Evolutionary conservation across 2,797 vertebrate genomes (phyloP).

Genomic region (Takifugu ocellatus): DNA sequence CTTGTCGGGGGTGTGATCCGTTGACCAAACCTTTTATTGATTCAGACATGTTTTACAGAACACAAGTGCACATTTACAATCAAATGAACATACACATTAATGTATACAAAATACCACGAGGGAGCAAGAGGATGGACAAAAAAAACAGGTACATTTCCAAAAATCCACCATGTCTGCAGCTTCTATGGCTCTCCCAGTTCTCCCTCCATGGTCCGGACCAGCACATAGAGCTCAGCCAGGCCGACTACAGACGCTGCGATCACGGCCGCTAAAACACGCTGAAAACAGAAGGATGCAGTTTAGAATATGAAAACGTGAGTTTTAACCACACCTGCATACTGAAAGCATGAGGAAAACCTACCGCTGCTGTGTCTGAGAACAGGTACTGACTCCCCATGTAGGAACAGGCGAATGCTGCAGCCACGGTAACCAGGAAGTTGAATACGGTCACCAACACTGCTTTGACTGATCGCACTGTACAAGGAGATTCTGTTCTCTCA

Average conservation of each 20-base stretch:
- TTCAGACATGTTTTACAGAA: constrained; percentile 19
- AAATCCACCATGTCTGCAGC: not conserved
- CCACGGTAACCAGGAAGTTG: constrained; percentile 93
- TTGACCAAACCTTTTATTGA: not conserved
- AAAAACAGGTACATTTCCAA: constrained; percentile 4
- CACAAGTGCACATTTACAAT: constrained; percentile 12
- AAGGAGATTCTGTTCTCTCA: not conserved
- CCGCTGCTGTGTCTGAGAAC: constrained; percentile 85
- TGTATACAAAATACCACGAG: not conserved
- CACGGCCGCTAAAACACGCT: constrained; percentile 84
- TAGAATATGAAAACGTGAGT: no score
- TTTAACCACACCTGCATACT: no score
- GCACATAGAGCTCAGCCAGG: constrained; percentile 91
- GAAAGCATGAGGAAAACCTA: constrained; percentile 62
- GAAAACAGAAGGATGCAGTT: constrained; percentile 11
- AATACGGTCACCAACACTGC: constrained; percentile 85
- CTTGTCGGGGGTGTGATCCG: no score
- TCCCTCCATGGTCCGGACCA: constrained; percentile 93
- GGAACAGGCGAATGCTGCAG: constrained; percentile 87
- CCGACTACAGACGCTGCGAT: constrained; percentile 93
- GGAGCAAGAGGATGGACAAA: not conserved
- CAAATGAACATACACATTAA: constrained; percentile 1
- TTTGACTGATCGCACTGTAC: constrained; percentile 85
- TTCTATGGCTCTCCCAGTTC: constrained; percentile 84
- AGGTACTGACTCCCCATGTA: constrained; percentile 94